Percentiles rank a stretch among this genome's conserved stretches.
Evolutionary conservation across 2,888 invertebrate species (phyloP).

Genomic region (Caenorhabditis becei): DNA sequence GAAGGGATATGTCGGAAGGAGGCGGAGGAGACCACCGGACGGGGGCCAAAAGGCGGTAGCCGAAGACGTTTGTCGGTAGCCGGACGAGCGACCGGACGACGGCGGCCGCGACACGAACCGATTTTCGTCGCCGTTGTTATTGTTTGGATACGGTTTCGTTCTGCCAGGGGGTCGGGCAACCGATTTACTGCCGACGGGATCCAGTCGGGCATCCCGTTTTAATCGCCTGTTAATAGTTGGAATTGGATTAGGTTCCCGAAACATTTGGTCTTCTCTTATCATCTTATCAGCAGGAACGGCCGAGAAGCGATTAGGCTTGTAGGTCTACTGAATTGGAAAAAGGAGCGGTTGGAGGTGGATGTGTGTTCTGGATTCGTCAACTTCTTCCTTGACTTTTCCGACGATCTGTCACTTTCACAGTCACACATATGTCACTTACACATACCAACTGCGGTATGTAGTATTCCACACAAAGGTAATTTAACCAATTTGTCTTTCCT

Average conservation of each 20-base stretch:
- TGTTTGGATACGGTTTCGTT: slow-evolving; percentile 20
- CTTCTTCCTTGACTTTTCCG: not conserved
- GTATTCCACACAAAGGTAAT: slow-evolving; percentile 39
- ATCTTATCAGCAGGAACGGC: slow-evolving; percentile 2
- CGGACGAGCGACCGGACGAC: slow-evolving; percentile 8
- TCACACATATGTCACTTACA: slow-evolving; percentile 21
- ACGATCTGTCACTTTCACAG: not conserved
- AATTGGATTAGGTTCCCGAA: slow-evolving; percentile 20
- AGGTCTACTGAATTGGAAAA: not conserved
- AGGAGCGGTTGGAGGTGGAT: not conserved
- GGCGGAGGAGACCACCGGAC: not conserved
- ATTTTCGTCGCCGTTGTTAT: slow-evolving; percentile 11
- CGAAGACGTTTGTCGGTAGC: slow-evolving; percentile 34
- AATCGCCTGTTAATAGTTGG: slow-evolving; percentile 44
- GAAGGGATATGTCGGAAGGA: slow-evolving; percentile 23
- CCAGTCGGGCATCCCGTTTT: slow-evolving; percentile 22
- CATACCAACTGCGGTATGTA: not conserved
- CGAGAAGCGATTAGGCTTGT: slow-evolving; percentile 9
- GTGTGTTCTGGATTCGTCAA: not conserved
- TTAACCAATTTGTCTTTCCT: slow-evolving; percentile 42
- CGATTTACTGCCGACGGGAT: not conserved
- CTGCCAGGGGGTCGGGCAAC: not conserved
- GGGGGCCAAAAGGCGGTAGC: slow-evolving; percentile 10
- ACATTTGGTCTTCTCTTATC: not conserved
- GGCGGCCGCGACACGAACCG: not conserved